A percentile compares a stretch with the other conserved stretches of the same genome.
These are phyloP conservation scores for Triops longicaudatus DNA, from an alignment of 1,140 invertebrate species.

Conservation along the genomic window DNA sequence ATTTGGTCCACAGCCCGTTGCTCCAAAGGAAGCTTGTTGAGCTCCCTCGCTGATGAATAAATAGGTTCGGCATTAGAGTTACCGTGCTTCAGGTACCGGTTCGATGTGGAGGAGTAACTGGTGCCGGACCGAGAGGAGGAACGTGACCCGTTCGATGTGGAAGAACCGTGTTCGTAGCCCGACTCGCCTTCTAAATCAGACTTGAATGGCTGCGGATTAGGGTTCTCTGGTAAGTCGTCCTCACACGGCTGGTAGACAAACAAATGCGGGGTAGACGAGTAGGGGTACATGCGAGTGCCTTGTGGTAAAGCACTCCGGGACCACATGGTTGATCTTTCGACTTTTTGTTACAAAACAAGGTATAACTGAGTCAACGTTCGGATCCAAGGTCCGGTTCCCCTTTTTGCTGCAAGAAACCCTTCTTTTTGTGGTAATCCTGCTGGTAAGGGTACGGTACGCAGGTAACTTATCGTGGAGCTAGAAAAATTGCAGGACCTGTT, in stretches of 20 bases:
- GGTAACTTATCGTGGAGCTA: not conserved
- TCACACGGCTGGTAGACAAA: conserved; percentile 35
- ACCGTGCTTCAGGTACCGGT: conserved; percentile 26
- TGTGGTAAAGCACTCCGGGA: not conserved
- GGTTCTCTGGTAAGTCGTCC: conserved; percentile 28
- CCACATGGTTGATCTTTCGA: conserved; percentile 19
- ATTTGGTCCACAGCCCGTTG: conserved; percentile 34
- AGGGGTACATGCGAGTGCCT: not conserved
- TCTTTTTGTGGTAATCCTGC: not conserved
- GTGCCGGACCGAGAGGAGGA: conserved; percentile 21
- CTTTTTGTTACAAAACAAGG: not conserved
- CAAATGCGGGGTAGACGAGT: conserved; percentile 33
- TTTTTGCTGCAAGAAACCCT: not conserved
- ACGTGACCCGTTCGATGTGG: conserved; percentile 14
- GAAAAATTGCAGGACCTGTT: not conserved
- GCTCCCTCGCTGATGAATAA: conserved; percentile 36
- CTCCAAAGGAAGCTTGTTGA: conserved; percentile 37
- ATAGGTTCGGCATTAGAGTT: conserved; percentile 29
- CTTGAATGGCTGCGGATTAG: not conserved
- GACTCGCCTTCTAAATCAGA: conserved; percentile 21
- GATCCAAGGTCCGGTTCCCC: not conserved
- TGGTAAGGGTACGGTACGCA: no score
- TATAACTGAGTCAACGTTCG: not conserved
- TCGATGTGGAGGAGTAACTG: conserved; percentile 17
- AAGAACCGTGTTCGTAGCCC: conserved; percentile 9